Evolutionary conservation across 2,797 vertebrate genomes (phyloP), one percentile per base, ranked within the genome.

Genomic region (Pantherophis alleghaniensis): DNA sequence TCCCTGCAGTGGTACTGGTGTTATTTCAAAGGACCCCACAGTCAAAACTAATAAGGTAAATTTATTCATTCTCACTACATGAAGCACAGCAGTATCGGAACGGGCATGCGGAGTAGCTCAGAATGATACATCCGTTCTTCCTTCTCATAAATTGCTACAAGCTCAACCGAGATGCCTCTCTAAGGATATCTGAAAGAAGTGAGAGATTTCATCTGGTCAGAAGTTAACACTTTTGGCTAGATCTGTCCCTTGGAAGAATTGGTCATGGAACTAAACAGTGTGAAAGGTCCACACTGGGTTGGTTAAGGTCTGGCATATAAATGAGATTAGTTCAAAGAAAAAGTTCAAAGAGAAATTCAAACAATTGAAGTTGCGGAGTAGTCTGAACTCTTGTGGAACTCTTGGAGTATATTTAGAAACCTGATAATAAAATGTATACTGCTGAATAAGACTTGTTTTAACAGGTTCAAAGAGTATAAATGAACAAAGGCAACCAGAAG

Each of bases 21-120:
- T 99, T 94, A 99, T 99, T 91, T 98, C 99, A 69, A 99, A 99
- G 98, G 99, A 99, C 96, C 99, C 99, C 32, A 98, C 98, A 53
- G 98, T 99, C 93, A 99, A 99, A 98, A 99, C 99, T 14, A 99
- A 98, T 92, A 99, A 99, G 98, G 98, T 98, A 89, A 93, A 95
- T 87, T 86, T 37, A 16, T 1, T 24, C 12, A 5, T 11, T 7
- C 14, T n/a, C 0, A 0, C 74, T 74, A 13, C 26, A 59, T 83
- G 14, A 6, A 79, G 28, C 59, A 6, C 22, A n/a, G 32, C n/a
- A 53, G 32, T 28, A 22, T 10, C 4, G 16, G 66, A 22, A 57
- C 57, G 37, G 59, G 60, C 16, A 56, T 9, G 7, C 11, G 26
- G 56, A 56, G 26, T 11, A 51, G 53, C 14, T 86, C 28, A 3